Conservation (phyloP, 2,888 invertebrate genomes). For the Pycnomerus fuliginosus region DNA sequence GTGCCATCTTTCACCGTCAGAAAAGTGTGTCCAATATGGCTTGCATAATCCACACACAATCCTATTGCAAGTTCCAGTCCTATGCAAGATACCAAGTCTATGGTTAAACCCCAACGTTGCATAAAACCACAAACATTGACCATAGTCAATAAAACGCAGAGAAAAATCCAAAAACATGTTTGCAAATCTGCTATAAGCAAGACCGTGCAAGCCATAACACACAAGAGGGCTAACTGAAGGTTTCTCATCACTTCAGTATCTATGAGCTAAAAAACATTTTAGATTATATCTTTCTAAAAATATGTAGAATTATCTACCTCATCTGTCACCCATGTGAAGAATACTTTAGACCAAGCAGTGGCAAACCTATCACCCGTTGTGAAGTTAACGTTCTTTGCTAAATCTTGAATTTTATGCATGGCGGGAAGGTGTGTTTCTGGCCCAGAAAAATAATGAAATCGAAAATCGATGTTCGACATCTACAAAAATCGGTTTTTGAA, state of each 20-base stretch:
- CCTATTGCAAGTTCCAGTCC: slow-evolving; percentile 79
- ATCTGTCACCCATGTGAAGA: slow-evolving; percentile 76
- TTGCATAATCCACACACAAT: slow-evolving; percentile 81
- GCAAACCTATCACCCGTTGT: slow-evolving; percentile 62
- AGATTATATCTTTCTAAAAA: slow-evolving; percentile 1
- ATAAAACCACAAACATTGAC: slow-evolving; percentile 74
- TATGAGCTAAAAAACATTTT: slow-evolving; percentile 57
- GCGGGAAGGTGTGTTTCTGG: slow-evolving; percentile 71
- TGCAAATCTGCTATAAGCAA: slow-evolving; percentile 74
- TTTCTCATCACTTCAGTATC: slow-evolving; percentile 74
- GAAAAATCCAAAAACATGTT: slow-evolving; percentile 76
- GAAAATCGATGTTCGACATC: slow-evolving; percentile 65
- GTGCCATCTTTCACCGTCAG: slow-evolving; percentile 61
- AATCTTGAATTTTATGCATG: slow-evolving; percentile 64
- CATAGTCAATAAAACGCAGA: slow-evolving; percentile 72
- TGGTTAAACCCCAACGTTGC: slow-evolving; percentile 79
- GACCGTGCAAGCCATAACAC: slow-evolving; percentile 78
- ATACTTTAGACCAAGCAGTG: slow-evolving; percentile 71
- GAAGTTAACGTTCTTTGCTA: slow-evolving; percentile 61
- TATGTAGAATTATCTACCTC: slow-evolving; percentile 54
- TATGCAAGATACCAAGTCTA: slow-evolving; percentile 80
- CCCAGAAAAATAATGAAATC: slow-evolving; percentile 60
- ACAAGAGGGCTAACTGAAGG: slow-evolving; percentile 70
- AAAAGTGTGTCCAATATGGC: slow-evolving; percentile 79
- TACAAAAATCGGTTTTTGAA: slow-evolving; percentile 36